Conservation (phyloP, 2,113 vertebrate genomes). For the Laticauda laticaudata region DNA sequence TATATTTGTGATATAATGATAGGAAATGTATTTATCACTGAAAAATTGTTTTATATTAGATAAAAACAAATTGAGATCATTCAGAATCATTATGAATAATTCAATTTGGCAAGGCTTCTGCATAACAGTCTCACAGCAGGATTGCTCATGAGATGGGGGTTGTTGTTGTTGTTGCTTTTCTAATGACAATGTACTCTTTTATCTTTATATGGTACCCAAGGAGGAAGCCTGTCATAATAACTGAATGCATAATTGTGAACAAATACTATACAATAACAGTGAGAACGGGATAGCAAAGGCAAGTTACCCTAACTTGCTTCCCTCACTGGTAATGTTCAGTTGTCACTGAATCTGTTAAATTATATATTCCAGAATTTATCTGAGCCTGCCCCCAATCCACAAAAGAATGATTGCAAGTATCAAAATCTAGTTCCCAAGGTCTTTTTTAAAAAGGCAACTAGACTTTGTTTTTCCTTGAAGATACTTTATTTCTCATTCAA, state of each 20-base stretch:
- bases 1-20: constrained; percentile 40
- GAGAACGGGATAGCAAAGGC: background rate
- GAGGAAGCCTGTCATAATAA: constrained; percentile 48
- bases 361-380: background rate
- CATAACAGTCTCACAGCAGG: constrained; percentile 40
- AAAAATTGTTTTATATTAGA: constrained; percentile 59
- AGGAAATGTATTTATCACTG: constrained; percentile 41
- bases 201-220: constrained; percentile 49
- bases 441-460: background rate
- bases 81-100: constrained; percentile 58
- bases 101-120: constrained; percentile 51
- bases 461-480: background rate
- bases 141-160: constrained; percentile 46
- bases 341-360: background rate
- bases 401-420: background rate
- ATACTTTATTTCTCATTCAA: background rate
- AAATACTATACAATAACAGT: constrained; percentile 39
- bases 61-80: constrained; percentile 59
- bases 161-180: constrained; percentile 6
- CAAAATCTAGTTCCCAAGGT: background rate
- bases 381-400: background rate
- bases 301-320: background rate
- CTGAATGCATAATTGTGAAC: constrained; percentile 61
- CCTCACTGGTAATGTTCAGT: background rate
- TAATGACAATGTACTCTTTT: constrained; percentile 51